phyloP scores from a whole-genome alignment of 2,888 invertebrate genomes.

The Cheilosia grossa region DNA sequence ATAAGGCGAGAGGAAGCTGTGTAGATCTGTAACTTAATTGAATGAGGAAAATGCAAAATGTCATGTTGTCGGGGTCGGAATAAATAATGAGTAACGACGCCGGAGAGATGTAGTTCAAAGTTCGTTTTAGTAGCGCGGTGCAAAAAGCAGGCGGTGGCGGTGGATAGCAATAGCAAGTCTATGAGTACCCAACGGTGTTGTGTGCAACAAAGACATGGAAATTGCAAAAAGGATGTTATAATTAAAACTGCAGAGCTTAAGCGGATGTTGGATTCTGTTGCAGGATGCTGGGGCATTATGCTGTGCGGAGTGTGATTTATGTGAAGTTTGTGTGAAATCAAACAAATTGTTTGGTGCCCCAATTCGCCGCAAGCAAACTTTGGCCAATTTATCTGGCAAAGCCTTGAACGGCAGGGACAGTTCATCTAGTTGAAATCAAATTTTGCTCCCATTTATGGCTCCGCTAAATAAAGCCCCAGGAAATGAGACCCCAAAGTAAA shows the following conservation, averaged over 20 bases:
- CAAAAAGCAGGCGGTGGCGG: neutral
- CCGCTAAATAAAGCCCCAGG: too few species aligned
- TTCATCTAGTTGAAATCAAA: too few species aligned
- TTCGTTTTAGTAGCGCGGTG: conserved; percentile 47
- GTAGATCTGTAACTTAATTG: conserved; percentile 64
- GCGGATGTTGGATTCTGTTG: conserved; percentile 36
- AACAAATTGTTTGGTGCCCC: too few species aligned
- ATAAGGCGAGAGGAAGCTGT: conserved; percentile 27
- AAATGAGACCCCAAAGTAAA: too few species aligned
- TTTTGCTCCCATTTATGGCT: too few species aligned
- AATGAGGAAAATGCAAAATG: conserved; percentile 58
- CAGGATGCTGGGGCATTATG: conserved; percentile 15
- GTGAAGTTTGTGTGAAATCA: neutral
- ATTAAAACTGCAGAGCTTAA: conserved; percentile 48
- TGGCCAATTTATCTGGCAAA: too few species aligned
- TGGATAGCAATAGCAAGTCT: conserved; percentile 2
- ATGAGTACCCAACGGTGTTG: neutral
- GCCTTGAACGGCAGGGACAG: too few species aligned
- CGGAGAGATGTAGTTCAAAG: conserved; percentile 53
- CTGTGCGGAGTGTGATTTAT: conserved; percentile 3
- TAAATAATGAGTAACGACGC: conserved; percentile 61
- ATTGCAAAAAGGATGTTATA: conserved; percentile 51
- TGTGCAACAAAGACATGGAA: conserved; percentile 50
- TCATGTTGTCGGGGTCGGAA: conserved; percentile 55
- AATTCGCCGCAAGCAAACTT: too few species aligned